Evolutionary conservation across 1,140 invertebrate genomes (phyloP).

Genomic region (Cephus cinctus): DNA sequence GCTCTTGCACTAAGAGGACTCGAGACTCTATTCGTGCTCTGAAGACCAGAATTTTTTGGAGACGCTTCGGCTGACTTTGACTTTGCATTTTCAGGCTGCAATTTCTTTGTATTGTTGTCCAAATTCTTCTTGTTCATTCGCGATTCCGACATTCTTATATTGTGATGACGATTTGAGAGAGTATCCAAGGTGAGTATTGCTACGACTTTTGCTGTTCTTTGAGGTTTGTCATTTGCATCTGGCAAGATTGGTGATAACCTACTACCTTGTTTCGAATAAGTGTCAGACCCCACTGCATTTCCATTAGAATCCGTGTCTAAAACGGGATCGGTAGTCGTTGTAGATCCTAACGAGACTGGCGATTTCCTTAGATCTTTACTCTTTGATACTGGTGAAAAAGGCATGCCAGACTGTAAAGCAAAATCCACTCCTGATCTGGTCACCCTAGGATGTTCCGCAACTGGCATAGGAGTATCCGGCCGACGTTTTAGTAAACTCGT

Average conservation of each 20-base stretch:
- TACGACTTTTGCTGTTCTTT: slow-evolving; percentile 49
- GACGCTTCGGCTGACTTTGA: neutral
- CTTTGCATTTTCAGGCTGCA: neutral
- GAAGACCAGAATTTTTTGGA: neutral
- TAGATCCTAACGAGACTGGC: neutral
- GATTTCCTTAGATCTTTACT: neutral
- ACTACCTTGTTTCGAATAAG: slow-evolving; percentile 9
- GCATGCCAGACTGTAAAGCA: neutral
- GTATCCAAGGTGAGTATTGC: slow-evolving; percentile 47
- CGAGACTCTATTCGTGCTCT: too few species aligned
- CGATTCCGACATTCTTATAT: neutral
- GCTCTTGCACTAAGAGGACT: too few species aligned
- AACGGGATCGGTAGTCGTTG: neutral
- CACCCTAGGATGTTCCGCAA: slow-evolving; percentile 15
- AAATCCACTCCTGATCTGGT: slow-evolving; percentile 24
- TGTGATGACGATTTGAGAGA: slow-evolving; percentile 19
- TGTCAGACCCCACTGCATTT: slow-evolving; percentile 26
- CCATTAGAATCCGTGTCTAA: slow-evolving; percentile 32
- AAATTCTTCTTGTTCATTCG: slow-evolving; percentile 5
- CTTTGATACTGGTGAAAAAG: neutral
- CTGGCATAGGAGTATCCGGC: slow-evolving; percentile 31
- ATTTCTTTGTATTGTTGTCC: slow-evolving; percentile 5
- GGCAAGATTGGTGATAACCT: neutral
- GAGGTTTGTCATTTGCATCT: slow-evolving; percentile 35
- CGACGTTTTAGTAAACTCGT: slow-evolving; percentile 11